A percentile compares a stretch with the other conserved stretches of the same genome.
These are phyloP conservation scores for Australoheros scitulus DNA, from an alignment of 2,113 vertebrate species.

Conservation along the genomic window DNA sequence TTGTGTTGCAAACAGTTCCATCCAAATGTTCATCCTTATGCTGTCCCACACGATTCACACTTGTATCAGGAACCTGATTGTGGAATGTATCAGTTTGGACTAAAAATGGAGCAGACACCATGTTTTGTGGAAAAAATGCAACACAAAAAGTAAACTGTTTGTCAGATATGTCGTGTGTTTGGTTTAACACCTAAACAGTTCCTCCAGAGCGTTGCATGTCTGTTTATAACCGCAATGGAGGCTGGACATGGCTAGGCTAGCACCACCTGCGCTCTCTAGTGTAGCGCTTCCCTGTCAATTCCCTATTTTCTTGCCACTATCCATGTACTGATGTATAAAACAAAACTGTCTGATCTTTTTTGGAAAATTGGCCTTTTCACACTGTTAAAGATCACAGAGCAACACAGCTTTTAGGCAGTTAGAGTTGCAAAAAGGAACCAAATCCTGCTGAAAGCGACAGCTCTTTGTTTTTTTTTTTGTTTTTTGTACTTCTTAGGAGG, in stretches of 20 bases:
- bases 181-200: slow-evolving; percentile 81
- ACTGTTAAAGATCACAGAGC: slow-evolving; percentile 17
- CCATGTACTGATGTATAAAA: background rate
- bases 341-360: background rate
- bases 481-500: slow-evolving; percentile 7
- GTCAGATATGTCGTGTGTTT: slow-evolving; percentile 80
- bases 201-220: slow-evolving; percentile 65
- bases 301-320: background rate
- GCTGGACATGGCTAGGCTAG: slow-evolving; percentile 31
- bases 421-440: slow-evolving; percentile 18
- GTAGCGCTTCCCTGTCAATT: background rate
- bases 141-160: slow-evolving; percentile 80
- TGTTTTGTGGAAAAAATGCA: slow-evolving; percentile 74
- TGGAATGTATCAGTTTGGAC: slow-evolving; percentile 67
- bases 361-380: slow-evolving; percentile 10
- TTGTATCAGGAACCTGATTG: slow-evolving; percentile 46
- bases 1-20: background rate
- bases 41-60: slow-evolving; percentile 22
- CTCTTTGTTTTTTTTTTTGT: background rate
- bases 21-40: background rate
- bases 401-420: slow-evolving; percentile 14
- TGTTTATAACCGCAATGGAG: slow-evolving; percentile 70
- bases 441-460: slow-evolving; percentile 5
- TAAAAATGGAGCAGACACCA: slow-evolving; percentile 50
- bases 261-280: slow-evolving; percentile 62